Evolutionary conservation across 2,113 vertebrate genomes (phyloP).

Genomic region (Gobius niger): DNA sequence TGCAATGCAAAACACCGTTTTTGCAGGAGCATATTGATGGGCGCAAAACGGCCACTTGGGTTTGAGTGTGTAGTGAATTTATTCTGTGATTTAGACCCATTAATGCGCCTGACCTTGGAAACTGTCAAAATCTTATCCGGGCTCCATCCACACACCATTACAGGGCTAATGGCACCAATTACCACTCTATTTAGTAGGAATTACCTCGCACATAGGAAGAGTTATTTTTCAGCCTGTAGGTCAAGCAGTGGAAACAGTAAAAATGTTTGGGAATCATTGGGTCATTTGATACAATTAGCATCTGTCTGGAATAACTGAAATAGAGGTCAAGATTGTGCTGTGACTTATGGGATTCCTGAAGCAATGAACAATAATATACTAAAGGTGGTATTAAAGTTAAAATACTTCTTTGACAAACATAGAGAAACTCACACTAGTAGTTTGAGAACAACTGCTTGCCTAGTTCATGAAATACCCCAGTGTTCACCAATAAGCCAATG

Average conservation of each 20-base stretch:
- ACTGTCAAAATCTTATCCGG: constrained; percentile 54
- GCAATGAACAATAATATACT: too few relatives aligned
- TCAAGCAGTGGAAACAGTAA: background rate
- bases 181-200: constrained; percentile 53
- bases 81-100: constrained; percentile 35
- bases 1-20: constrained; percentile 42
- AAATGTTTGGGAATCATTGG: background rate
- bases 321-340: too few relatives aligned
- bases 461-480: constrained; percentile 16
- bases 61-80: constrained; percentile 35
- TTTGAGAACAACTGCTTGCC: background rate
- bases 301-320: too few relatives aligned
- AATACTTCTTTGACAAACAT: background rate
- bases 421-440: background rate
- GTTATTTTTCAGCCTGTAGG: constrained; percentile 39
- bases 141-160: constrained; percentile 57
- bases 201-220: constrained; percentile 37
- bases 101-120: constrained; percentile 57
- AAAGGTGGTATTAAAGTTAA: background rate
- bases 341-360: too few relatives aligned
- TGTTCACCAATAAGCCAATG: constrained; percentile 16
- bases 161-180: constrained; percentile 57
- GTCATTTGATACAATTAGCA: too few relatives aligned
- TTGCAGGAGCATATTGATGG: constrained; percentile 13
- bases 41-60: constrained; percentile 19